Evolutionary conservation across 2,888 invertebrate genomes (phyloP).

Genomic region (Polyploca ridens): DNA sequence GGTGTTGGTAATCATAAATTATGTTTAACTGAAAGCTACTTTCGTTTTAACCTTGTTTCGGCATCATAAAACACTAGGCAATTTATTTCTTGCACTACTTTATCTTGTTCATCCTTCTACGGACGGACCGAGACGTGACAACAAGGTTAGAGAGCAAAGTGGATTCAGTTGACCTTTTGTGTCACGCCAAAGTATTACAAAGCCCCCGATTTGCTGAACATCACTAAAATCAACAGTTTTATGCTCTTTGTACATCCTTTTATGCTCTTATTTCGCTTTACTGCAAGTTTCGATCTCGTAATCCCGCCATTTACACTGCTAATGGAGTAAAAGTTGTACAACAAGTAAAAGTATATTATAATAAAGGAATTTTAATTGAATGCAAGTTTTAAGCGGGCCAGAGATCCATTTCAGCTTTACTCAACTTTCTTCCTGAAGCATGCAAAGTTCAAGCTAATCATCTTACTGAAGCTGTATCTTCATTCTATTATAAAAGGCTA

Average conservation of each 20-base stretch:
- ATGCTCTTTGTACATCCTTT: neutral
- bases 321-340: neutral
- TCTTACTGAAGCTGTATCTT: no score
- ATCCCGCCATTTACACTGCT: no score
- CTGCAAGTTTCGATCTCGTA: neutral
- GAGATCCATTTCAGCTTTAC: no score
- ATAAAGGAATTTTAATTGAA: neutral
- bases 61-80: neutral
- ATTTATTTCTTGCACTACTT: neutral
- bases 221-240: neutral
- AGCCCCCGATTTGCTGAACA: neutral
- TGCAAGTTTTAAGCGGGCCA: no score
- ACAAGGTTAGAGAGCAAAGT: neutral
- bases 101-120: slow-evolving; percentile 3
- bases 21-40: neutral
- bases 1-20: neutral
- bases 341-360: neutral
- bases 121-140: neutral
- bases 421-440: no score
- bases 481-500: neutral
- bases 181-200: neutral
- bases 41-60: slow-evolving; percentile 1
- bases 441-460: no score
- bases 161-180: neutral
- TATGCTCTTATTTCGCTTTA: neutral